Percentiles rank a stretch among this genome's conserved stretches.
These are phyloP conservation scores for Nesoenas mayeri DNA, from an alignment of 2,113 vertebrate species.

Conservation along the genomic window DNA sequence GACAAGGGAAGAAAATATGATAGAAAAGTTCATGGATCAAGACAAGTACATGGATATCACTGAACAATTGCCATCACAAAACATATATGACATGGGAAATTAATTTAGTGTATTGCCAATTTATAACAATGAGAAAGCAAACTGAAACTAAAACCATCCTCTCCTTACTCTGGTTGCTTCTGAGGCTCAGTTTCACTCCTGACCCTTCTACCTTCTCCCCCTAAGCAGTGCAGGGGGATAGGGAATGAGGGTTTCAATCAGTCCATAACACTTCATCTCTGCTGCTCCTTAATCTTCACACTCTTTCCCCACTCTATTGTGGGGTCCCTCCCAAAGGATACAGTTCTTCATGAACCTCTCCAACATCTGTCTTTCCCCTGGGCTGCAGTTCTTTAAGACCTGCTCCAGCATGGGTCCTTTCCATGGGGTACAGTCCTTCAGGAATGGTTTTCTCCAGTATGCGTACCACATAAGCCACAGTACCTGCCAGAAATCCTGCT, in stretches of 20 bases:
- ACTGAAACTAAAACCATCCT: not conserved
- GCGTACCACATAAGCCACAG: not conserved
- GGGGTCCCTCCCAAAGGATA: not conserved
- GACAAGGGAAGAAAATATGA: not conserved
- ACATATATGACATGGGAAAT: not conserved
- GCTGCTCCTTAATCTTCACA: fast-evolving
- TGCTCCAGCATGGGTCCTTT: not conserved
- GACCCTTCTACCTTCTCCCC: not conserved
- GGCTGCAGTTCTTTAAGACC: not conserved
- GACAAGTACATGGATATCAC: not conserved
- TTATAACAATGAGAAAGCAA: not conserved
- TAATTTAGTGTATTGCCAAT: not conserved
- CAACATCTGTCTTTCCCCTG: not conserved
- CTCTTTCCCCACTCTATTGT: not conserved
- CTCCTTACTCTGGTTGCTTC: not conserved
- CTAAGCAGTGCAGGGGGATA: fast-evolving
- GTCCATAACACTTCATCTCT: not conserved
- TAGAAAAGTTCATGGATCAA: not conserved
- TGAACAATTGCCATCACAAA: fast-evolving
- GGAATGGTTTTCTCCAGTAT: no score
- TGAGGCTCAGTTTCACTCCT: not conserved
- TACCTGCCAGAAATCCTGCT: not conserved
- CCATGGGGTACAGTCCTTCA: no score
- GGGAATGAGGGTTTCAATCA: not conserved
- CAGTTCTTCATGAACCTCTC: not conserved